Evolutionary conservation across 2,888 invertebrate genomes (phyloP), one percentile per base, ranked within the genome.

Genomic region (Aethes cnicana): DNA sequence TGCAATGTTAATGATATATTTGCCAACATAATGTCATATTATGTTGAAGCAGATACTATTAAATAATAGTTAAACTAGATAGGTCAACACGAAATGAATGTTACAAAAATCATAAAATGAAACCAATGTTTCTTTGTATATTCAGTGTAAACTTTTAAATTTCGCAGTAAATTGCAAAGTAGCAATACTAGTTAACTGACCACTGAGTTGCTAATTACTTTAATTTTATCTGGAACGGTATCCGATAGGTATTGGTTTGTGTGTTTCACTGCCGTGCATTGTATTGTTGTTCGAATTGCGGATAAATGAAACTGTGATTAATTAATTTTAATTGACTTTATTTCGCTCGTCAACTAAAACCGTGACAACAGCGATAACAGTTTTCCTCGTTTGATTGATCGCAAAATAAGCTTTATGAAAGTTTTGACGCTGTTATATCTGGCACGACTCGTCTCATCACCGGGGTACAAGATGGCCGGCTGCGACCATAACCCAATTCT

Each of bases 351-450:
- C 41, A 33, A 26, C 36, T 36, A 17, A 44, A 44, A 23, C 43
- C 42, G 37, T 33, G 37, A 48, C 30, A 50, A 37, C 30, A 39
- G 32, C 52, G 46, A 52, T 52, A 39, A 39, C 41, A 46, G 32
- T 46, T 52, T 52, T 39, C 37, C 33, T 44, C 44, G 26, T 52
- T 42, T 42, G 49, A 49, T 49, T 41, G 49, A 49, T 49, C 44
- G 39, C 46, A 36, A 46, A 39, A 46, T 39, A 26, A 46, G 46
- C 39, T 36, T 36, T 30, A 36, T 44, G 43, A 43, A 37, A 50
- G 36, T 50, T 50, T 50, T 50, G 43, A 16, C 6, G 43, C 36
- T 3, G 11, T 20, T 23, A 33, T 41, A 26, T 35, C 26, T 23
- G 26, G 18, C 28, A 12, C 35, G 17, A 28, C 9, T 14, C 23